Evolutionary conservation across 1,140 invertebrate species (phyloP).

Genomic region (Aphelinus atriplicis): DNA sequence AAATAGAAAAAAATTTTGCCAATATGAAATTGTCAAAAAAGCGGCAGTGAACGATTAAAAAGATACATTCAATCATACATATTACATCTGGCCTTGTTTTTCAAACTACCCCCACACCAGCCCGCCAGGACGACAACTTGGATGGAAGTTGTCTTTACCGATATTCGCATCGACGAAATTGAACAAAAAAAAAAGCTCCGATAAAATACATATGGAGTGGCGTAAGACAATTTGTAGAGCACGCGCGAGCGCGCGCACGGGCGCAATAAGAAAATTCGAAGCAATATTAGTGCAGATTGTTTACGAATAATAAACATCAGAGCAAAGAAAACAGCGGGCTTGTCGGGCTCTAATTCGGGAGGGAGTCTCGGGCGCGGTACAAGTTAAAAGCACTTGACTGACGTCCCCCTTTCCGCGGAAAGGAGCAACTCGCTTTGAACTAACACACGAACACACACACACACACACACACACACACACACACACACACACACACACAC

Average conservation of each 20-base stretch:
- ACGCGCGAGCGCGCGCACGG: background rate
- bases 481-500: background rate
- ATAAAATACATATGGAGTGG: background rate
- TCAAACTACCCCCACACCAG: too few relatives aligned
- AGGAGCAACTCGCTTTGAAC: background rate
- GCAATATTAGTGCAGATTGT: constrained; percentile 22
- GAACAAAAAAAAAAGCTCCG: background rate
- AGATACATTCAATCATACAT: constrained; percentile 56
- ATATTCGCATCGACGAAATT: too few relatives aligned
- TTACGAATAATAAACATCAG: constrained; percentile 36
- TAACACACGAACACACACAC: background rate
- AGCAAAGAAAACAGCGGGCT: constrained; percentile 23
- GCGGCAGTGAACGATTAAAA: constrained; percentile 63
- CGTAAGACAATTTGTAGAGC: too few relatives aligned
- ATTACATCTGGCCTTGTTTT: background rate
- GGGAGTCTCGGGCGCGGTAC: background rate
- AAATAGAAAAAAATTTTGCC: constrained; percentile 63
- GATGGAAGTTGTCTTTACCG: too few relatives aligned
- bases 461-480: too few relatives aligned
- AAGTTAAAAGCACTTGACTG: constrained; percentile 14
- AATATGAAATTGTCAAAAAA: constrained; percentile 60
- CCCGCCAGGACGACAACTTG: too few relatives aligned
- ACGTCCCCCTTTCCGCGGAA: constrained; percentile 1
- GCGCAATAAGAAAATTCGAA: background rate
- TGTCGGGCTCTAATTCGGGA: constrained; percentile 29